Conservation (phyloP, 2,113 vertebrate genomes). For the mouse (Mus musculus) region GRCm39 chr12:50466501-50467000, state of each 20-base stretch:
- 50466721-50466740: constrained; percentile 84
- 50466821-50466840: neutral
- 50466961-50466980: constrained; percentile 35
- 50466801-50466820: neutral
- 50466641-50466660: constrained; percentile 94
- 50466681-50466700: constrained; percentile 71
- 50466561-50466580: neutral
- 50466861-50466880: neutral
- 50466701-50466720: constrained; percentile 65
- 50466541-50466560: neutral
- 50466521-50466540: neutral
- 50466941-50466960: constrained; percentile 24
- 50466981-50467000: constrained; percentile 73
- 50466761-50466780: neutral
- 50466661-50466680: constrained; percentile 86
- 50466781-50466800: neutral
- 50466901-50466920: constrained; percentile 38
- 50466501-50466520: neutral
- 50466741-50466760: constrained; percentile 49
- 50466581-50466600: neutral
- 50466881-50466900: neutral
- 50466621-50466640: constrained; percentile 91
- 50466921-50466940: neutral
- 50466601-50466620: neutral
- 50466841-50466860: neutral